Base-by-base conservation (phyloP, 2,888 invertebrate genomes). In the Pomacea canaliculata region DNA sequence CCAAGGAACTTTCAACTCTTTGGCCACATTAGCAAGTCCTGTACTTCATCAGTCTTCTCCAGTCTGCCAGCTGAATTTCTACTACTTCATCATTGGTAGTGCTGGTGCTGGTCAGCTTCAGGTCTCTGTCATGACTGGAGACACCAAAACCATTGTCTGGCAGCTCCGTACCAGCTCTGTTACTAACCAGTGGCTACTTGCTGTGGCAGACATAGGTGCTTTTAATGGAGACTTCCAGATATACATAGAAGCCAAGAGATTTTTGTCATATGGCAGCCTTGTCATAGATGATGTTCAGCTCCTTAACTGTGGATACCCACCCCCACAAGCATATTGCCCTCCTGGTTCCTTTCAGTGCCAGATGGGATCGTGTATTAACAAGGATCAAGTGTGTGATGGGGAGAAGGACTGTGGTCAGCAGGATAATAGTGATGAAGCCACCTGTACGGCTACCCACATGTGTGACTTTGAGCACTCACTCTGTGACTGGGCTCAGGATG, bases 61-160 rank as follows among this genome's bases (percentile, higher is more conserved):
- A 83, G 95, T 96, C 23, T 98, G 98, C 89, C 95, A 95, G 92
- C 77, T 87, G 56, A 67, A 77, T 37, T 81, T 81, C 65, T 81
- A 76, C 73, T 81, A 81, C 76, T 76, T 72, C 72, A 63, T 70
- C 65, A 69, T 69, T 46, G 75, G 76, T 7, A 46, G 51, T 23
- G 7, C 51, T 56, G 67, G 60, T 27, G 67, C 49, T 19, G 73
- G 75, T 10, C 63, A 67, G 9, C 60, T 79, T 19, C 51, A 67
- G 60, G 72, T 77, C 60, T 75, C 73, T 27, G 51, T 79, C 13
- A 68, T 76, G 73, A 71, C 74, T 49, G 81, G 81, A 18, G 71
- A 79, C 9, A 74, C 79, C 10, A 65, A 79, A 10, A 83, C 84
- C 1, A 60, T 76, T 18, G 66, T 86, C 12, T 84, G 84, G 82